Evolutionary conservation across 2,113 vertebrate species (phyloP), one percentile per base, ranked within the genome.

Genomic region (Hemiprocne comata): DNA sequence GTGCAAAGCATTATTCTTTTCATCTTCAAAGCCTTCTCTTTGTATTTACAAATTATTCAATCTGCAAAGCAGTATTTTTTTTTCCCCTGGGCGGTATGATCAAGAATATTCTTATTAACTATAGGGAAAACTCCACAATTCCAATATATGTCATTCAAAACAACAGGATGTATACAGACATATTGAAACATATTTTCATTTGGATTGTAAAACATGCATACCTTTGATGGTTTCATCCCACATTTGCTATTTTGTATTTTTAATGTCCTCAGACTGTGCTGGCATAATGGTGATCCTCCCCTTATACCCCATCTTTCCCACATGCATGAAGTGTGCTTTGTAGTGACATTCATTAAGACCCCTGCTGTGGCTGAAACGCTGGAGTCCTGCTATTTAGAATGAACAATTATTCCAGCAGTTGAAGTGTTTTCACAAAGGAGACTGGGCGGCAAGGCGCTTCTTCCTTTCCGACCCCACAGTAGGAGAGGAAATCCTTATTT

Each of bases 181-280:
- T 70, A 89, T 28, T 92, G 62, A 0, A 4, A 66, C 36, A 3
- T 57, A 65, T 90, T 97, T 94, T 90, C 76, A 89, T 96, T 96
- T 96, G 94, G 65, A 85, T 90, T 94, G 66, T 87, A 96, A 95
- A 95, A 87, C 90, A 87, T 50, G 58, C 58, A 31, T 57, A 87
- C 83, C 86, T 95, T 96, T 96, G 95, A 96, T 81, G 90, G 65
- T 92, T 94, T 95, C 92, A 94, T 76, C 66, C 77, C 70, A 85
- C 76, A 95, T 96, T 97, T 96, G 95, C 94, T 93, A 70, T 69
- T 93, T 13, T 96, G 95, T 96, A 97, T 93, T 95, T 96, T 97
- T 96, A 95, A 96, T 96, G 95, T 0, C 0, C 73, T 87, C 96
- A 97, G 94, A 82, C 94, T 89, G 95, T 62, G 95, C 93, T 73